Evolutionary conservation across 2,888 invertebrate species (phyloP).

Genomic region (Pseudococcus viburni): DNA sequence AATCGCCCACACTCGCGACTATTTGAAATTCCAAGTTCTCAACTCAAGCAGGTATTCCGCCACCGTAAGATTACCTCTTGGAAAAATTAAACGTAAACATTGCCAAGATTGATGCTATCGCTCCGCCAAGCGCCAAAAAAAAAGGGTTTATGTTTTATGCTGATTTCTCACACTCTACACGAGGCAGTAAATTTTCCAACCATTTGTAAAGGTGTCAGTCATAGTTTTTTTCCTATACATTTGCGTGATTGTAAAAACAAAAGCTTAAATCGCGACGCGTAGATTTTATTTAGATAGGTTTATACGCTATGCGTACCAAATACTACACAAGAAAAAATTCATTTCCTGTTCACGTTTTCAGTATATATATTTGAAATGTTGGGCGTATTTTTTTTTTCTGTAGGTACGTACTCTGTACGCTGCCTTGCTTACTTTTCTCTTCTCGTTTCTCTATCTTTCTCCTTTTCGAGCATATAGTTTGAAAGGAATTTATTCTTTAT

Average conservation of each 20-base stretch:
- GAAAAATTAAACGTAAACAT: slow-evolving; percentile 44
- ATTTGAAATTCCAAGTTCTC: no score
- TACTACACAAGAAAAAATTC: slow-evolving; percentile 33
- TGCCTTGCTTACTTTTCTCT: background rate
- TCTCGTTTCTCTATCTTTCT: background rate
- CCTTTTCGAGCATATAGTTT: background rate
- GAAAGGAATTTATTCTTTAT: slow-evolving; percentile 37
- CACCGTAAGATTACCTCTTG: background rate
- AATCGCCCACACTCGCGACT: no score
- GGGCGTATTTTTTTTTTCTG: background rate
- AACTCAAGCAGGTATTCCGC: no score
- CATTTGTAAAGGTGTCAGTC: slow-evolving; percentile 43
- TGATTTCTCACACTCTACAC: background rate
- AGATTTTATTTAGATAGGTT: slow-evolving; percentile 56
- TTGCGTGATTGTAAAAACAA: slow-evolving; percentile 57
- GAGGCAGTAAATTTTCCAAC: background rate
- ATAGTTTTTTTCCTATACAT: slow-evolving; percentile 26
- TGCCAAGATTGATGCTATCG: slow-evolving; percentile 34
- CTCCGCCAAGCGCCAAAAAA: background rate
- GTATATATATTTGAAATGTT: slow-evolving; percentile 22
- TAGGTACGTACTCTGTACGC: background rate
- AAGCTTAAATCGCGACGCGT: slow-evolving; percentile 52
- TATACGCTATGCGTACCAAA: slow-evolving; percentile 40
- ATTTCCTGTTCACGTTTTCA: slow-evolving; percentile 57
- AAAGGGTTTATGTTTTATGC: background rate